These are phyloP conservation scores for Aegotheles bennettii DNA, from an alignment of 2,113 vertebrate genomes.

Conservation along the genomic window DNA sequence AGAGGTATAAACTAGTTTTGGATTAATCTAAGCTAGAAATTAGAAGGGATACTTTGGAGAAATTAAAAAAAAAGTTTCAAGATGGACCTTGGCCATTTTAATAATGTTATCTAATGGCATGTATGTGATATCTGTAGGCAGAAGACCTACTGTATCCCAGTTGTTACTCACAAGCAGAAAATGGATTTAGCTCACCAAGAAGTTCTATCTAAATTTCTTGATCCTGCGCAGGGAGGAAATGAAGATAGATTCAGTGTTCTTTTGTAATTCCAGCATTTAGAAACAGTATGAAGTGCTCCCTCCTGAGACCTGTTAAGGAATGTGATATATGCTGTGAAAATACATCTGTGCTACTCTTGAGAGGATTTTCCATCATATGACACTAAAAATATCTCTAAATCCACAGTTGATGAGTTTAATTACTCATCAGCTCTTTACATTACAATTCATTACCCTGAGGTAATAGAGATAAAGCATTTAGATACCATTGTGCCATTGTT, in stretches of 20 bases:
- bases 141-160: neutral
- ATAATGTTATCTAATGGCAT: neutral
- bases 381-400: slow-evolving; percentile 44
- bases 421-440: slow-evolving; percentile 58
- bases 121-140: neutral
- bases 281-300: neutral
- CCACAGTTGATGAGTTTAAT: slow-evolving; percentile 56
- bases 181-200: neutral
- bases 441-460: slow-evolving; percentile 54
- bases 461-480: slow-evolving; percentile 54
- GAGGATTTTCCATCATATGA: slow-evolving; percentile 35
- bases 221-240: neutral
- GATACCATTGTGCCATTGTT: slow-evolving; percentile 34
- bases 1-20: neutral
- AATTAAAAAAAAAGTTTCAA: neutral
- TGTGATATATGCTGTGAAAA: slow-evolving; percentile 24
- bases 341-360: neutral
- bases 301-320: neutral
- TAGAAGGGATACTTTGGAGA: neutral
- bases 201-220: neutral
- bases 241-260: neutral
- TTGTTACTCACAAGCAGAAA: neutral
- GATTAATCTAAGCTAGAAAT: neutral
- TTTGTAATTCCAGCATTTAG: neutral
- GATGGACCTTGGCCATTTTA: neutral